Conservation (phyloP, 2,113 vertebrate genomes). For the Nymphicus hollandicus region DNA sequence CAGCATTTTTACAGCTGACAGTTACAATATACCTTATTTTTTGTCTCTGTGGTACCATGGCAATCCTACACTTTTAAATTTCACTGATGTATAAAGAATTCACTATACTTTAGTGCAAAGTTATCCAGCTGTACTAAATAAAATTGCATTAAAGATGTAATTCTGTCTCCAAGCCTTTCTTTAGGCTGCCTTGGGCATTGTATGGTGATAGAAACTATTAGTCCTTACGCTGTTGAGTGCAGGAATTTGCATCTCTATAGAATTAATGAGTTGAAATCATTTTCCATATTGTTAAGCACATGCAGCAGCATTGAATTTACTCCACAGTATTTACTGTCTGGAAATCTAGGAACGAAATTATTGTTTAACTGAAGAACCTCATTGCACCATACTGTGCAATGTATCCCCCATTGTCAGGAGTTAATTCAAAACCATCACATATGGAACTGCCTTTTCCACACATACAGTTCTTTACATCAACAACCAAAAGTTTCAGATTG, state of each 20-base stretch:
- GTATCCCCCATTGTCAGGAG: background rate
- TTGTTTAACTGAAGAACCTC: background rate
- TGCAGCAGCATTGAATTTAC: background rate
- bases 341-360: background rate
- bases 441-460: background rate
- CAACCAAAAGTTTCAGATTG: background rate
- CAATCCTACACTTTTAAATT: background rate
- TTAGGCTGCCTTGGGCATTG: background rate
- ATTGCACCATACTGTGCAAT: background rate
- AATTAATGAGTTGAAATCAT: background rate
- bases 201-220: background rate
- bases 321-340: background rate
- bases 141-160: background rate
- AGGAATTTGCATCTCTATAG: background rate
- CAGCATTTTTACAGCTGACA: background rate
- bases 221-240: background rate
- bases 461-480: background rate
- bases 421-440: background rate
- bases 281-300: background rate
- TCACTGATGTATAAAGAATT: background rate
- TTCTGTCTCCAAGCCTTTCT: background rate
- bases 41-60: background rate
- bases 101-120: background rate
- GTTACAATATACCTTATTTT: background rate
- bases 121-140: background rate